Percentiles rank a stretch among this genome's conserved stretches.
Evolutionary conservation across 2,888 invertebrate genomes (phyloP).

Genomic region (Callyntrura sp.): DNA sequence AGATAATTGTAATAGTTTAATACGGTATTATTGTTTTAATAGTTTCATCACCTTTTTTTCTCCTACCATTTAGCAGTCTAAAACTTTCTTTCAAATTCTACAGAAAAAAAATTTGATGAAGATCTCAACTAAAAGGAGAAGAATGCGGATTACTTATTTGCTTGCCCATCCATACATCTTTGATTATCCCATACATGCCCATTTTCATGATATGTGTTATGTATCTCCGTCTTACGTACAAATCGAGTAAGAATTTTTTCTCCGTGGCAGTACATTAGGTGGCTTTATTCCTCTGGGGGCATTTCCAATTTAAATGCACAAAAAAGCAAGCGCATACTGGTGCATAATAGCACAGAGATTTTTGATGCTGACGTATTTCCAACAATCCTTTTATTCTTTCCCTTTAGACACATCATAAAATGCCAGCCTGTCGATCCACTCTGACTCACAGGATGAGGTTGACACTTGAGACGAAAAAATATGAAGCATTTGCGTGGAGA

Average conservation of each 20-base stretch:
- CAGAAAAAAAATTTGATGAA: neutral
- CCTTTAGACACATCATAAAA: slow-evolving; percentile 48
- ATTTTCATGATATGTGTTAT: too few relatives aligned
- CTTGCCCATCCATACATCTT: slow-evolving; percentile 9
- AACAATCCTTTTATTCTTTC: neutral
- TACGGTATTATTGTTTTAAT: slow-evolving; percentile 7
- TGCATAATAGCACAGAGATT: neutral
- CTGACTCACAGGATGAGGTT: slow-evolving; percentile 50
- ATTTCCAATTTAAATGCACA: too few relatives aligned
- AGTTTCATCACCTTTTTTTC: slow-evolving; percentile 1
- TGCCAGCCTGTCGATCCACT: slow-evolving; percentile 50
- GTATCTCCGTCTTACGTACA: too few relatives aligned
- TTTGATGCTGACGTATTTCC: neutral
- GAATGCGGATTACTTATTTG: neutral
- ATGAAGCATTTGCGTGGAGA: slow-evolving; percentile 54
- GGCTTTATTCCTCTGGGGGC: neutral
- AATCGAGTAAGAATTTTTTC: neutral
- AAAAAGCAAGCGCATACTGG: neutral
- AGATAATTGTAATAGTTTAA: neutral
- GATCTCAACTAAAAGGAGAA: too few relatives aligned
- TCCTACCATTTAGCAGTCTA: neutral
- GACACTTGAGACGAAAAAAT: slow-evolving; percentile 25
- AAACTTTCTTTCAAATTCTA: neutral
- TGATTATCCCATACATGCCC: too few relatives aligned
- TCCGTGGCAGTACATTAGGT: neutral